Base-by-base conservation (phyloP, 2,888 invertebrate genomes). In the Cryptocephalus moraei region DNA sequence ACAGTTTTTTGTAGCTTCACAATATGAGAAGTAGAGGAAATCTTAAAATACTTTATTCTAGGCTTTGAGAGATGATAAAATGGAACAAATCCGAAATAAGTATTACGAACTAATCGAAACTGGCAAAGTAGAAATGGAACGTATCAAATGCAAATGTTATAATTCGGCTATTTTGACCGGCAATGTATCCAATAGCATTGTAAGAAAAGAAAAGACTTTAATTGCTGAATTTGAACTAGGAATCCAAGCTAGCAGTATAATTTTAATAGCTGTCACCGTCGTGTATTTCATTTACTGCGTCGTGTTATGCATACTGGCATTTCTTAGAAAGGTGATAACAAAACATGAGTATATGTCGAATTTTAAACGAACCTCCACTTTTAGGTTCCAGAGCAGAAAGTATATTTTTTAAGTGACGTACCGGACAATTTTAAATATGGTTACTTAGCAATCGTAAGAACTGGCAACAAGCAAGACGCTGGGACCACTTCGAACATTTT, bases 401-500 rank as follows among this genome's bases (percentile, higher is more conserved):
- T 51, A 13, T 58, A 52, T 39, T 61, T 59, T 42, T 45, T 61
- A 10, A 47, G 50, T 9, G 60, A 61, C 39, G 51, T 54, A 10
- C 53, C 59, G 13, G 54, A 49, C 43, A 46, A 38, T 39, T 56
- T 48, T 33, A 47, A 51, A 42, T 59, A 49, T 47, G 55, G 55
- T 4, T 62, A 62, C 41, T 34, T 63, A n/a, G 11, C 62, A 4
- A 48, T 52, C 8, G 49, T 61, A 2, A 56, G 50, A 43, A 63
- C 63, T 48, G 59, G 58, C 10, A 55, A 48, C 22, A 54, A 51
- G 48, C 44, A 11, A 33, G 47, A 45, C 8, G 45, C 59, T 13
- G 61, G 63, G 10, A 63, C 63, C 8, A 60, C 62, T 1, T 61
- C 63, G 0, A 62, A 62, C 50, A 47, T 62, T 2, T 45, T 54